These are phyloP conservation scores for Pogonomyrmex barbatus DNA, from an alignment of 1,140 invertebrate genomes.

Conservation along the genomic window DNA sequence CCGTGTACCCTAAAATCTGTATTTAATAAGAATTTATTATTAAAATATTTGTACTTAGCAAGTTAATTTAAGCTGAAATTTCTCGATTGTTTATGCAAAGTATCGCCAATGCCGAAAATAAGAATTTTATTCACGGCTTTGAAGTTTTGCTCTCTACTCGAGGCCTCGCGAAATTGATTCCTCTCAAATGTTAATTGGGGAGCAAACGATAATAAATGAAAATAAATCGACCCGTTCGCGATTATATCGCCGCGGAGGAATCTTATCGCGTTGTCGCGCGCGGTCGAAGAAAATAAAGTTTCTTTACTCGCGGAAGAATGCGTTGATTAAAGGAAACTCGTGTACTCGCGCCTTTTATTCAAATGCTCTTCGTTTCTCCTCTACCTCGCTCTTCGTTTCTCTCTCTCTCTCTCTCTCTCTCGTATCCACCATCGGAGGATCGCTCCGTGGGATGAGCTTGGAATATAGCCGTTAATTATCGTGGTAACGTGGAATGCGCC, in stretches of 20 bases:
- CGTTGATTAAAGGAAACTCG: constrained; percentile 77
- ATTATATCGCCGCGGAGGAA: constrained; percentile 44
- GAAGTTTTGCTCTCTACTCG: neutral
- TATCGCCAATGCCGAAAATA: neutral
- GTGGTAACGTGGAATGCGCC: constrained; percentile 79
- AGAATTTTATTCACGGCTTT: neutral
- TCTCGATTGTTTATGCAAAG: neutral
- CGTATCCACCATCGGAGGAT: constrained; percentile 47
- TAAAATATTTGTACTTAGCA: neutral
- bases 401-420: neutral
- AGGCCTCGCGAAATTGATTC: constrained; percentile 28
- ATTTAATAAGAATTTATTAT: neutral
- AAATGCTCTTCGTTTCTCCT: constrained; percentile 51
- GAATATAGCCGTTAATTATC: constrained; percentile 80
- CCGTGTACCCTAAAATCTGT: neutral
- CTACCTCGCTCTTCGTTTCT: neutral
- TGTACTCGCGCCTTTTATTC: constrained; percentile 78
- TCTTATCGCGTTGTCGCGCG: constrained; percentile 62
- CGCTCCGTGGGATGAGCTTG: constrained; percentile 68
- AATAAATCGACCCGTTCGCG: constrained; percentile 22
- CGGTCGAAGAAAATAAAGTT: constrained; percentile 8
- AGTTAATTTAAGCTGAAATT: neutral
- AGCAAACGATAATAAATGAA: constrained; percentile 15
- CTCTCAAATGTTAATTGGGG: constrained; percentile 45
- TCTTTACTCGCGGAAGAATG: constrained; percentile 71